These are phyloP conservation scores for Dugesia japonica DNA, from an alignment of 2,888 invertebrate species.

Conservation along the genomic window DNA sequence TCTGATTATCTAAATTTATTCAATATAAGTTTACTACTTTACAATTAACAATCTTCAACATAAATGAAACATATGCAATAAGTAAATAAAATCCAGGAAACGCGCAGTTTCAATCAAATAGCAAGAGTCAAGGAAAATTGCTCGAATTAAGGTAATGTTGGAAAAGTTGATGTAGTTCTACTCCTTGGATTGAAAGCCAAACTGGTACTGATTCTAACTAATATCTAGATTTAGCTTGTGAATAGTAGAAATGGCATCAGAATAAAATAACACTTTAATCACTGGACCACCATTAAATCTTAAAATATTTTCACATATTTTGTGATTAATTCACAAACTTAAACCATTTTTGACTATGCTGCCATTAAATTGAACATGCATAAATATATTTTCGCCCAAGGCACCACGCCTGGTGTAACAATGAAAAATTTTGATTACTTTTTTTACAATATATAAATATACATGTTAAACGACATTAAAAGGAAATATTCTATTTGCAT, in stretches of 20 bases:
- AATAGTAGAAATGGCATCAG: not conserved
- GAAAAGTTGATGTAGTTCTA: slow-evolving; percentile 20
- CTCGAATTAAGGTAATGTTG: slow-evolving; percentile 11
- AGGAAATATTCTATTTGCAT: no score
- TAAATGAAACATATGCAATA: slow-evolving; percentile 20
- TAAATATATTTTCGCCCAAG: not conserved
- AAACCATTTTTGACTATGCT: not conserved
- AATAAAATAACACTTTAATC: no score
- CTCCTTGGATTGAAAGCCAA: slow-evolving; percentile 20
- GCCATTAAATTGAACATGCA: slow-evolving; percentile 1
- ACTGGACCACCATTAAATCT: not conserved
- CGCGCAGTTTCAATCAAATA: slow-evolving; percentile 11
- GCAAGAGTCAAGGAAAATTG: slow-evolving; percentile 12
- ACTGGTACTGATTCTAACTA: not conserved
- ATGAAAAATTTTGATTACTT: not conserved
- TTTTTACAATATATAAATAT: no score
- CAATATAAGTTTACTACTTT: slow-evolving; percentile 1
- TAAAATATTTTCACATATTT: not conserved
- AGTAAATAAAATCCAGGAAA: slow-evolving; percentile 17
- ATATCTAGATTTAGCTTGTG: slow-evolving; percentile 7
- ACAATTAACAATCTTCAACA: slow-evolving; percentile 20
- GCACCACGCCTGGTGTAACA: slow-evolving; percentile 9
- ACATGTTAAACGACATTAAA: no score
- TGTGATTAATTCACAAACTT: not conserved
- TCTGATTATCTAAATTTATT: slow-evolving; percentile 20